Conservation (phyloP, 2,888 invertebrate species). For the Scrobipalpa costella region DNA sequence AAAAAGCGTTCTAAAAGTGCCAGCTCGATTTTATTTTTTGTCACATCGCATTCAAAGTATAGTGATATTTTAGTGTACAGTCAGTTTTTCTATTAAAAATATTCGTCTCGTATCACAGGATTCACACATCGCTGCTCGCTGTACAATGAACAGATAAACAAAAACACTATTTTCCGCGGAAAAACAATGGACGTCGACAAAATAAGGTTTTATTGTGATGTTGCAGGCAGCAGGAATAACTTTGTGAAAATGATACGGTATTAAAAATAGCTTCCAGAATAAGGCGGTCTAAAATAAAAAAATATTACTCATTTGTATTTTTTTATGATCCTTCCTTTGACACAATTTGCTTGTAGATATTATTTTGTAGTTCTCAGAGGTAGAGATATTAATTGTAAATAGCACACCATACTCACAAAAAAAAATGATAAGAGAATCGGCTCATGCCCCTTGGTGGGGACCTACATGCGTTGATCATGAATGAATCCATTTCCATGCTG, state of each 20-base stretch:
- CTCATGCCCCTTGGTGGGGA: too few species aligned
- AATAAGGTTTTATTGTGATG: constrained; percentile 27
- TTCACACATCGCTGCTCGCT: constrained; percentile 67
- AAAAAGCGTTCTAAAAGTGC: constrained; percentile 6
- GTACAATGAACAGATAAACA: constrained; percentile 71
- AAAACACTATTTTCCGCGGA: constrained; percentile 55
- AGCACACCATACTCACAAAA: too few species aligned
- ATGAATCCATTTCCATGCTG: too few species aligned
- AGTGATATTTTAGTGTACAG: constrained; percentile 4
- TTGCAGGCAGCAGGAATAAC: not conserved
- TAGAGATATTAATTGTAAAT: too few species aligned
- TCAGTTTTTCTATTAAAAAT: constrained; percentile 60
- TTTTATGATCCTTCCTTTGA: too few species aligned
- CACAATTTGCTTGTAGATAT: too few species aligned
- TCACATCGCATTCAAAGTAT: not conserved
- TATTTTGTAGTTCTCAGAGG: too few species aligned
- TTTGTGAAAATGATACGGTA: not conserved
- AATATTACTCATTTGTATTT: too few species aligned
- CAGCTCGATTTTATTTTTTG: not conserved
- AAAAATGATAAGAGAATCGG: too few species aligned
- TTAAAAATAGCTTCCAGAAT: too few species aligned
- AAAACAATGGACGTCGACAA: constrained; percentile 42
- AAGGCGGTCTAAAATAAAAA: too few species aligned
- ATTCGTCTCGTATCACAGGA: constrained; percentile 69
- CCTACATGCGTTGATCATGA: too few species aligned